A percentile compares a stretch with the other conserved stretches of the same genome.
Evolutionary conservation across 2,888 invertebrate species (phyloP).

Genomic region (Acleris cristana): DNA sequence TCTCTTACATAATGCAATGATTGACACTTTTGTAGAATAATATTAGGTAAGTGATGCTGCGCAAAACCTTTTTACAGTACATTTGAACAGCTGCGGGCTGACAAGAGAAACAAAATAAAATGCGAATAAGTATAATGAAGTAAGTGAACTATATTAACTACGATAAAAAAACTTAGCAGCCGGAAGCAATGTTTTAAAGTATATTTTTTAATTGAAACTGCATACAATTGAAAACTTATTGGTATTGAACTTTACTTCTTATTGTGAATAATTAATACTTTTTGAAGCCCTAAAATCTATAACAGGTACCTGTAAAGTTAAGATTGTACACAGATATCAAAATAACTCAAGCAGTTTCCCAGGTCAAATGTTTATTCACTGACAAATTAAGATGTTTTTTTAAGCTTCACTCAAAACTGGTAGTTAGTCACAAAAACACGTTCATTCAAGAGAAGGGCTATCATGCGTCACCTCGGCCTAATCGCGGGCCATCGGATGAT

Average conservation of each 20-base stretch:
- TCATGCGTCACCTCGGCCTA: conserved; percentile 64
- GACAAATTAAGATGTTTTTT: not conserved
- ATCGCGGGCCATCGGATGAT: conserved; percentile 75
- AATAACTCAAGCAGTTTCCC: too few species aligned
- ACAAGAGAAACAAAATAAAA: not conserved
- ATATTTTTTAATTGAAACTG: not conserved
- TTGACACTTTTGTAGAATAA: conserved; percentile 63
- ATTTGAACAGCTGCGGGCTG: conserved; percentile 15
- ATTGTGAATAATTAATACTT: too few species aligned
- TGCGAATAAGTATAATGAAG: too few species aligned
- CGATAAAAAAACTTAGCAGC: not conserved
- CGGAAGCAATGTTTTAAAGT: not conserved
- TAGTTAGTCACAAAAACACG: conserved; percentile 78
- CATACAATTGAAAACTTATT: too few species aligned
- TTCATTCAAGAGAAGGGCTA: conserved; percentile 63
- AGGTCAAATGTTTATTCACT: too few species aligned
- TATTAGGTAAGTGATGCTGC: conserved; percentile 45
- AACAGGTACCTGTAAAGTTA: too few species aligned
- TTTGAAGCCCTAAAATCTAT: too few species aligned
- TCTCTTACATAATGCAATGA: conserved; percentile 63
- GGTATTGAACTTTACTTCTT: too few species aligned
- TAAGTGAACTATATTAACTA: not conserved
- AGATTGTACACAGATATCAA: too few species aligned
- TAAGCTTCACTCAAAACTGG: conserved; percentile 44
- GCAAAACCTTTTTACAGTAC: conserved; percentile 48